Percentiles rank a stretch among this genome's conserved stretches.
phyloP scores from a whole-genome alignment of 2,113 vertebrate genomes.

The Neogobius melanostomus region DNA sequence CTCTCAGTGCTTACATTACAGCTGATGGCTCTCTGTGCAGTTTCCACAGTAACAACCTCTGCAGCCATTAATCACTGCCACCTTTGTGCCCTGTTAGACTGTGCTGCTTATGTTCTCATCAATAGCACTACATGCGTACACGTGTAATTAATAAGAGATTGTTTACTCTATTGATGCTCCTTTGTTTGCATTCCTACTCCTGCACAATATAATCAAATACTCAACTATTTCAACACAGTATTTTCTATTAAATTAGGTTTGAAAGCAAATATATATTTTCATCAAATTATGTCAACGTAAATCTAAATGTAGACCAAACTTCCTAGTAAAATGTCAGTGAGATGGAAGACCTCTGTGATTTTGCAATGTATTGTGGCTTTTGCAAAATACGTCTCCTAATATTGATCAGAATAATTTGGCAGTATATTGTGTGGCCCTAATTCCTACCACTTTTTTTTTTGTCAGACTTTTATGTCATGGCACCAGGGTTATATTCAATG shows the following conservation, averaged over 20 bases:
- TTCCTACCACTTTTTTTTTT: slow-evolving; percentile 13
- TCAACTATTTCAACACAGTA: no score
- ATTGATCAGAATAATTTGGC: no score
- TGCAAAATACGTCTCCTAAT: no score
- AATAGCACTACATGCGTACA: slow-evolving; percentile 19
- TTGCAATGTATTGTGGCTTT: no score
- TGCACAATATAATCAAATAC: no score
- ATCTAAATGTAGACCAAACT: no score
- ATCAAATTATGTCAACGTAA: no score
- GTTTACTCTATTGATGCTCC: not conserved
- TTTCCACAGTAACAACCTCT: slow-evolving; percentile 66
- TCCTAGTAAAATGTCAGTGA: no score
- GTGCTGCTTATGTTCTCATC: slow-evolving; percentile 42
- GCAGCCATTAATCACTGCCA: slow-evolving; percentile 64
- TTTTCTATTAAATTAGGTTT: no score
- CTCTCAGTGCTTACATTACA: slow-evolving; percentile 50
- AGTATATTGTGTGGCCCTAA: no score
- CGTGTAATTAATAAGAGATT: slow-evolving; percentile 30
- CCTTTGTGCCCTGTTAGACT: slow-evolving; percentile 51
- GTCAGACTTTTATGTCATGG: not conserved
- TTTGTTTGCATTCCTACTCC: not conserved
- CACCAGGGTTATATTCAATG: slow-evolving; percentile 23
- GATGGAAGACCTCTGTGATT: no score
- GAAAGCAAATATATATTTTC: no score
- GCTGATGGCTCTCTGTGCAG: slow-evolving; percentile 47